Base-by-base conservation (phyloP, 2,113 vertebrate genomes). In the Columbina picui region DNA sequence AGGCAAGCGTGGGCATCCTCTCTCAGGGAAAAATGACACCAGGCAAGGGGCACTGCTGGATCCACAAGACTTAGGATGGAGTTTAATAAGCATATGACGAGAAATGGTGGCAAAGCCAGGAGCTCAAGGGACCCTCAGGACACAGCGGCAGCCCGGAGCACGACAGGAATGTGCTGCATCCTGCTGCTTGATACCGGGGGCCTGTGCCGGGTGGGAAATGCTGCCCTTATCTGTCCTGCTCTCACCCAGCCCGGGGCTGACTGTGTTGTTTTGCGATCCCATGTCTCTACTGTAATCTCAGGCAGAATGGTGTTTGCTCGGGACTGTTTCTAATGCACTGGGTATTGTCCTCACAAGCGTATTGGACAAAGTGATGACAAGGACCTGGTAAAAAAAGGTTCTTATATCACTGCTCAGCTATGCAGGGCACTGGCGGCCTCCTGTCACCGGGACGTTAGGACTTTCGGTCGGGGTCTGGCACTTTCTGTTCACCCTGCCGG, bases 341-440 rank as follows among this genome's bases (percentile, higher is more conserved):
- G 96, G 91, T 97, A 97, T 97, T 96, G 97, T 98, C 97, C 97
- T 96, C 76, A 84, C 18, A 77, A 96, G 95, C 32, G 3, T 30
- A 50, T 79, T 94, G 90, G 96, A 93, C 89, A 55, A 92, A 85
- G 97, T 95, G 97, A 97, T 98, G 98, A 98, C 98, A 98, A 94
- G 97, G 90, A 97, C 94, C 97, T 73, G 93, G 96, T 98, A 97
- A 96, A 97, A 97, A 97, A 89, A 30, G 95, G 64, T 93, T 71
- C 95, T 98, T 97, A 96, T 97, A 94, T 98, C 98, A 98, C 70
- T 84, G 94, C 78, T 90, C 49, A 89, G 94, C 97, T 98, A 98
- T 98, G 97, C 75, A 91, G 94, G 52, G 30, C 61, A 71, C 87
- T 94, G 86, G 77, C 56, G 4, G 95, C 89, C 95, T 97, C 89